These are phyloP conservation scores for Typhlichthys subterraneus DNA, from an alignment of 2,797 vertebrate genomes.

Conservation along the genomic window DNA sequence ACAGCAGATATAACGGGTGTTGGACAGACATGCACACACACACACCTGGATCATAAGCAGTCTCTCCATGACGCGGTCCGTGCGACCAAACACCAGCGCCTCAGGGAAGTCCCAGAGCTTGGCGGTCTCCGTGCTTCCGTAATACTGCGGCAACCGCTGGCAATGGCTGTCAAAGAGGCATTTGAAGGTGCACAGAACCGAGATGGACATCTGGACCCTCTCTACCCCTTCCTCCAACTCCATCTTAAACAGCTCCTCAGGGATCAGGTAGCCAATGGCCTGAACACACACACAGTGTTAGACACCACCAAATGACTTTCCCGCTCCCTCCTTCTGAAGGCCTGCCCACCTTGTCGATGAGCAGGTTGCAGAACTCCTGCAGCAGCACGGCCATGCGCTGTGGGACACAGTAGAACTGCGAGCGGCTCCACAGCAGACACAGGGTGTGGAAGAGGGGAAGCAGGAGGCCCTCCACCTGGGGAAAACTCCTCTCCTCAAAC, in stretches of 20 bases:
- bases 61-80: constrained; percentile 68
- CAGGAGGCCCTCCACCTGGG: constrained; percentile 75
- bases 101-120: constrained; percentile 77
- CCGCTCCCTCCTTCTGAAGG: too few species aligned
- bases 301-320: neutral
- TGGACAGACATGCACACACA: neutral
- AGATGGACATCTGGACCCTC: constrained; percentile 70
- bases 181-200: constrained; percentile 74
- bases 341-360: constrained; percentile 83
- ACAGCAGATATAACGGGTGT: neutral
- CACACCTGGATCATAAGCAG: constrained; percentile 70
- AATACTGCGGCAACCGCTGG: constrained; percentile 51
- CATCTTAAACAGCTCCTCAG: constrained; percentile 84
- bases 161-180: constrained; percentile 67
- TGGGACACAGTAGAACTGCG: constrained; percentile 79
- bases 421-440: constrained; percentile 89
- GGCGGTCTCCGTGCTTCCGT: constrained; percentile 34
- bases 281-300: constrained; percentile 40
- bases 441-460: constrained; percentile 85
- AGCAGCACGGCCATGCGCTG: constrained; percentile 82
- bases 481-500: constrained; percentile 79
- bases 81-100: constrained; percentile 68
- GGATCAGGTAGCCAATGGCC: constrained; percentile 79
- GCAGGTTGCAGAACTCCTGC: constrained; percentile 86
- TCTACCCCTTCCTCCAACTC: constrained; percentile 79